Evolutionary conservation across 2,888 invertebrate genomes (phyloP), one percentile per base, ranked within the genome.

Genomic region (Torymus texanus): DNA sequence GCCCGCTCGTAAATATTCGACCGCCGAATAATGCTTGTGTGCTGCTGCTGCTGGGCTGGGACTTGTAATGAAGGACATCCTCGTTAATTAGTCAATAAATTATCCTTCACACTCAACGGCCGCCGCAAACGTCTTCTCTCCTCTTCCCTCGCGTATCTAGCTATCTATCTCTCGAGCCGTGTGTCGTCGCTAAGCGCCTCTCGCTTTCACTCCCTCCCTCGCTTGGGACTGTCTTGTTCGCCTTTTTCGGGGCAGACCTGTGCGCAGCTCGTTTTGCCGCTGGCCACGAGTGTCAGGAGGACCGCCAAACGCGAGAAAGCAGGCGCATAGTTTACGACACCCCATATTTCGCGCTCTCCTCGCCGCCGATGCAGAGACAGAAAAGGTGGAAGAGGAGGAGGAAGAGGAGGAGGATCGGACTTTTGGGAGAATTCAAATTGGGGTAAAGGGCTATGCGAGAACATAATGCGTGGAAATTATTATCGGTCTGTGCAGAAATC

Each of bases 81-180:
- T 88, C 88, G 88, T 90, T 90, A 90, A 90, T 90, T 90, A 90
- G 90, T 87, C 89, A 86, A 89, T 90, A 90, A 90, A 90, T 90
- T 90, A 89, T 88, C 87, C 88, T 86, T 87, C 87, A 86, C 85
- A 85, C 85, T 85, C 84, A 82, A 84, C 85, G 86, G 85, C 84
- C 86, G 86, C 85, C 85, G 87, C 84, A 85, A 83, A 81, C 81
- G 81, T 81, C 71, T 63, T 68, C 68, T 74, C 51, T 41, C 73
- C 79, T 78, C 75, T 81, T 80, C 59, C 70, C 56, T 80, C 76
- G 73, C 79, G 71, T 81, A 75, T 74, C 70, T 56, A 65, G 56
- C 65, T 67, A 58, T 76, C 72, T 55, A 71, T 80, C 79, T 80
- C 75, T 81, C 71, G 41, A 8, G 41, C 41, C 5, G 41, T 82